Evolutionary conservation across 2,888 invertebrate genomes (phyloP), one percentile per base, ranked within the genome.

Genomic region (Frankliniella intonsa): DNA sequence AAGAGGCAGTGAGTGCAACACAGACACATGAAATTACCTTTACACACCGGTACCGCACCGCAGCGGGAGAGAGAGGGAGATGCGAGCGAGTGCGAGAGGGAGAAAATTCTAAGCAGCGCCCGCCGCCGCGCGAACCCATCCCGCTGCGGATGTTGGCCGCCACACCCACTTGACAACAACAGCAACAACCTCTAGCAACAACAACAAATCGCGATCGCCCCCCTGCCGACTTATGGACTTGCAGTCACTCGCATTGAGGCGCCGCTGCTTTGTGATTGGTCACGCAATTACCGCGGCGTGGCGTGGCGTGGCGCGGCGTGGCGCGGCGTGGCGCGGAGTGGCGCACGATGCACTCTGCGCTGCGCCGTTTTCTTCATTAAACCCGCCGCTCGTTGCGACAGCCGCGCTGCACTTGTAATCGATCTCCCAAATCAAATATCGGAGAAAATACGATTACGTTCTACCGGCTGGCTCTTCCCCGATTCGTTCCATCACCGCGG

Each of bases 231-330:
- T 62, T 62, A 62, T 62, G 62, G 62, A 7, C 17, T 22, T 22
- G 69, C 69, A 11, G 5, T 22, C 22, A 14, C 62, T n/a, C 19
- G 62, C 62, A 38, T 38, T 5, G 38, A n/a, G 62, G 62, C 62
- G 14, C 62, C 62, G 62, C 25, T 25, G n/a, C 69, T 76, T 76
- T 76, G 69, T 25, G 69, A 76, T 76, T 76, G 69, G 69, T 76
- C 69, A 76, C 69, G 69, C 69, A 76, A 76, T 76, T 76, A 76
- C 25, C 9, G 14, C 25, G 62, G 62, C 62, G 62, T 17, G 62
- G 62, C 62, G 62, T 17, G 62, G 55, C 55, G 55, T 12, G 55
- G 55, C 55, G 55, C 10, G 55, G 55, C 55, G 7, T 12, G 55
- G 55, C 51, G 51, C 10, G 10, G 14, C 55, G 55, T n/a, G n/a